Percentiles rank a stretch among this genome's conserved stretches.
Evolutionary conservation across 2,888 invertebrate species (phyloP).

Genomic region (Taphrorychus bicolor): DNA sequence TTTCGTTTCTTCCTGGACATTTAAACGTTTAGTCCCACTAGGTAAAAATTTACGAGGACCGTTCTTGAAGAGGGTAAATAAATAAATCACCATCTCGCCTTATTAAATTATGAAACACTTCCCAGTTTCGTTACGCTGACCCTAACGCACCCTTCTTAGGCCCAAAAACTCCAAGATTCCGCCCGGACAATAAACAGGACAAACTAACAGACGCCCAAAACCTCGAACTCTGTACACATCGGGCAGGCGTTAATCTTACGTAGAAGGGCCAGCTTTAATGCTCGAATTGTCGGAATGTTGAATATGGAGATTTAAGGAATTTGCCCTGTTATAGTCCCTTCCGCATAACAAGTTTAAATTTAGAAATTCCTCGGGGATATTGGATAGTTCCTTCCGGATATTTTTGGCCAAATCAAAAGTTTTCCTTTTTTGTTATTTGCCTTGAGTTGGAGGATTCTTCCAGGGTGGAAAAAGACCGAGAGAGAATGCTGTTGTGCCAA

Average conservation of each 20-base stretch:
- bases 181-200: neutral
- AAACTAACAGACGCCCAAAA: neutral
- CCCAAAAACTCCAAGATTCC: neutral
- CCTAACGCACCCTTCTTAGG: neutral
- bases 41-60: too few species aligned
- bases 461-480: too few species aligned
- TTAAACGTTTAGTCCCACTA: too few species aligned
- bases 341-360: neutral
- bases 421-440: too few species aligned
- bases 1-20: too few species aligned
- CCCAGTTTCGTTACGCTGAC: neutral
- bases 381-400: neutral
- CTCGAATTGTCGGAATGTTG: constrained; percentile 3
- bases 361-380: neutral
- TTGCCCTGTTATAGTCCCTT: neutral
- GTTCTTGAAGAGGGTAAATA: too few species aligned
- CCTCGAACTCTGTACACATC: neutral
- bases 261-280: neutral
- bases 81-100: neutral
- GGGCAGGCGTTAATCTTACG: neutral
- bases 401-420: neutral
- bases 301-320: constrained; percentile 7
- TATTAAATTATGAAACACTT: neutral
- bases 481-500: neutral
- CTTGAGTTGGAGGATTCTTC: too few species aligned